Percentiles rank a stretch among this genome's conserved stretches.
Evolutionary conservation across 2,797 vertebrate genomes (phyloP).

Genomic region (Sebastes trivittatus): DNA sequence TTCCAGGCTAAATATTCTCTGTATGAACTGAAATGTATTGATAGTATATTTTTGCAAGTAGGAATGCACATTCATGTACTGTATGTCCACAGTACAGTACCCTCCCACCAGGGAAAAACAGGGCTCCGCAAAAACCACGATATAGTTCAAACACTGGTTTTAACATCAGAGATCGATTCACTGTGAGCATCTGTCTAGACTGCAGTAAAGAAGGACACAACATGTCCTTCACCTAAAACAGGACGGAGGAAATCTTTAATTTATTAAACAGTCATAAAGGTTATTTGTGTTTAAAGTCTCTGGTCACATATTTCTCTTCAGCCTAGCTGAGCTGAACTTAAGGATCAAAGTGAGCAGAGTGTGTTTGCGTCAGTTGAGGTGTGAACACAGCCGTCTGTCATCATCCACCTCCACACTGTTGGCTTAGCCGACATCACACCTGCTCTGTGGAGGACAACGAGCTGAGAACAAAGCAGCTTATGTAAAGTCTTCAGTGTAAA

Average conservation of each 20-base stretch:
- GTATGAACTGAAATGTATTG: background rate
- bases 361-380: background rate
- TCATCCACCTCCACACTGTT: slow-evolving; percentile 16
- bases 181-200: background rate
- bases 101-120: background rate
- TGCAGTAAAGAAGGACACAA: background rate
- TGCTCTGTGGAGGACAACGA: background rate
- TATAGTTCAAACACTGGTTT: background rate
- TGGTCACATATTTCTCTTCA: background rate
- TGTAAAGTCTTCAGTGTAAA: background rate
- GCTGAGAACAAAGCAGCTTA: slow-evolving; percentile 22
- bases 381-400: slow-evolving; percentile 17
- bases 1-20: background rate
- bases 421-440: slow-evolving; percentile 4
- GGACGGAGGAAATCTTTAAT: background rate
- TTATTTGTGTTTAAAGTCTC: background rate
- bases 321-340: background rate
- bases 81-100: no score
- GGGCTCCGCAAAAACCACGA: no score
- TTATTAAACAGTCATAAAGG: background rate
- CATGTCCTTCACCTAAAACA: background rate
- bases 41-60: background rate
- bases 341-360: background rate
- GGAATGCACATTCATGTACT: background rate
- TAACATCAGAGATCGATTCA: background rate